Evolutionary conservation across 2,888 invertebrate species (phyloP).

Genomic region (Drosophila paramelanica): DNA sequence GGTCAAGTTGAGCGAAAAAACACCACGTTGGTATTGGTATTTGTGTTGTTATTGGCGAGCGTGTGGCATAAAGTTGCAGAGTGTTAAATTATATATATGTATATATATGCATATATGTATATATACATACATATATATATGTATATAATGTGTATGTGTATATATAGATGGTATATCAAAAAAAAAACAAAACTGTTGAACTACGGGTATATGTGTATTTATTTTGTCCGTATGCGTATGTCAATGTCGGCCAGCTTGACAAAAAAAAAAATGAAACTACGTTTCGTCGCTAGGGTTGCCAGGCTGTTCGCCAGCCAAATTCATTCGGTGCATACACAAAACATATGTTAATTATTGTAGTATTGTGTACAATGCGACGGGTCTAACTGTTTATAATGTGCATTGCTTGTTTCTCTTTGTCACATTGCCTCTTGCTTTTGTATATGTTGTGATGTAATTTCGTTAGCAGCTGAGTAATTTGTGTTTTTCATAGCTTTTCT

Average conservation of each 20-base stretch:
- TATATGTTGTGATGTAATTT: no score
- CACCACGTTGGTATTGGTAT: constrained; percentile 27
- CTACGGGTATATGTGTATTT: constrained; percentile 43
- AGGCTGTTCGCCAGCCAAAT: background rate
- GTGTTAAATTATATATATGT: constrained; percentile 39
- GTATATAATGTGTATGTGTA: constrained; percentile 11
- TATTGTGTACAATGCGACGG: background rate
- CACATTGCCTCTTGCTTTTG: background rate
- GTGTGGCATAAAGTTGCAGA: constrained; percentile 35
- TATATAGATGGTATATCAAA: background rate
- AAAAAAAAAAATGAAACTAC: constrained; percentile 59
- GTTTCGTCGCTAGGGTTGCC: constrained; percentile 44
- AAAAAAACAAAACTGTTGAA: constrained; percentile 23
- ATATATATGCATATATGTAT: constrained; percentile 8
- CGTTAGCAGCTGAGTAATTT: background rate
- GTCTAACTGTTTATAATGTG: background rate
- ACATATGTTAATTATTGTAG: background rate
- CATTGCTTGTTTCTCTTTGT: background rate
- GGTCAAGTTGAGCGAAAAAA: constrained; percentile 51
- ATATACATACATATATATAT: constrained; percentile 4
- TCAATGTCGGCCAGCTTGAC: constrained; percentile 56
- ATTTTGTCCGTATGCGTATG: constrained; percentile 50
- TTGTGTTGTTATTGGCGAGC: constrained; percentile 31
- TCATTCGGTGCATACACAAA: background rate
- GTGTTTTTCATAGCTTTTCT: background rate